phyloP scores from a whole-genome alignment of 2,888 invertebrate species.

The Sipunculus nudus region DNA sequence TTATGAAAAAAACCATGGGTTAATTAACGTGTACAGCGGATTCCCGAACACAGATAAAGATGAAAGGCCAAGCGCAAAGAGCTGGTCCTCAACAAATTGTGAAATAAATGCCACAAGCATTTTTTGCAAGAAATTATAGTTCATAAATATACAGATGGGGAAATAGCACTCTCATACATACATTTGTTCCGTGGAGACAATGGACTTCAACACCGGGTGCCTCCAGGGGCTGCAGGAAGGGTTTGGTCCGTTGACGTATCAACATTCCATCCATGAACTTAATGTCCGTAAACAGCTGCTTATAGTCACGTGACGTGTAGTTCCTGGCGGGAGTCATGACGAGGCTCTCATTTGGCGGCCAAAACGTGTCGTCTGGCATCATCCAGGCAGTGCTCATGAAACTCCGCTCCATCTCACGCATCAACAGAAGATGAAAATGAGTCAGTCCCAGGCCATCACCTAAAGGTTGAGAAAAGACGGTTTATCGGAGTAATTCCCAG shows the following conservation, averaged over 20 bases:
- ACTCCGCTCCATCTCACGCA: constrained; percentile 89
- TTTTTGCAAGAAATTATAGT: no score
- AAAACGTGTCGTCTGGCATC: constrained; percentile 87
- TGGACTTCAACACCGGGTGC: constrained; percentile 60
- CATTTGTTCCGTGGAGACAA: constrained; percentile 58
- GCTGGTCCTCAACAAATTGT: no score
- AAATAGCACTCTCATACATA: no score
- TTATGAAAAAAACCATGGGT: no score
- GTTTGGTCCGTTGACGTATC: constrained; percentile 55
- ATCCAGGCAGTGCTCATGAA: constrained; percentile 96
- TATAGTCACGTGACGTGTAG: constrained; percentile 61
- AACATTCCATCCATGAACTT: constrained; percentile 51
- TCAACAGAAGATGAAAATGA: constrained; percentile 81
- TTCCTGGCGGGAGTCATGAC: constrained; percentile 66
- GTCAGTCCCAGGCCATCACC: constrained; percentile 93
- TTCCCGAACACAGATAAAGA: no score
- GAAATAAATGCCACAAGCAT: no score
- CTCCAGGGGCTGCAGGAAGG: constrained; percentile 21
- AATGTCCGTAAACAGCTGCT: constrained; percentile 57
- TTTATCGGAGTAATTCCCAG: no score
- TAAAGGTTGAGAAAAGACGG: no score
- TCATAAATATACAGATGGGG: no score
- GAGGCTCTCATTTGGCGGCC: no score
- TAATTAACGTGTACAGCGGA: no score
- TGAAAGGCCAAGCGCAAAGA: no score